Evolutionary conservation across 2,888 invertebrate species (phyloP).

Genomic region (Nomada ferruginata): DNA sequence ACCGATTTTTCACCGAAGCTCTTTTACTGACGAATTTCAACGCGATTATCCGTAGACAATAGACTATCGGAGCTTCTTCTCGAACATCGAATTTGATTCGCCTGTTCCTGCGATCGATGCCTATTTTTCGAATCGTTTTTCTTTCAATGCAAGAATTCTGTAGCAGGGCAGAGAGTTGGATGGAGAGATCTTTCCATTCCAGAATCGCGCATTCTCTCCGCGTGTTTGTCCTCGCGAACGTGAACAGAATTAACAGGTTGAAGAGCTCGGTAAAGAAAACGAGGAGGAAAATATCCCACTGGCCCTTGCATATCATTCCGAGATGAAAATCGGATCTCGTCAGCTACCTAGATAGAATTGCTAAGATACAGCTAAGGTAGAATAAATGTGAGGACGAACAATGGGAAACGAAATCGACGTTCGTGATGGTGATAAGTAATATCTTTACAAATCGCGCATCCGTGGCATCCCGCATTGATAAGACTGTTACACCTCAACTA

Average conservation of each 20-base stretch:
- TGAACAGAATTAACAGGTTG: background rate
- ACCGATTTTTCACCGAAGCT: constrained; percentile 32
- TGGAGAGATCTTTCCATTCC: background rate
- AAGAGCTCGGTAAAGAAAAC: background rate
- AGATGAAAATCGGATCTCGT: constrained; percentile 26
- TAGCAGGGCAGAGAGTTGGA: no score
- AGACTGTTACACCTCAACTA: no score
- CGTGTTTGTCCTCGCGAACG: constrained; percentile 12
- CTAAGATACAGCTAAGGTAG: background rate
- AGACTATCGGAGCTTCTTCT: constrained; percentile 2
- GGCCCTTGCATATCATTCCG: constrained; percentile 23
- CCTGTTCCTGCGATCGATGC: background rate
- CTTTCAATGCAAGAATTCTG: background rate
- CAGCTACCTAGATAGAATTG: background rate
- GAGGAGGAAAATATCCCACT: constrained; percentile 4
- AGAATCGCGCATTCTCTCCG: background rate
- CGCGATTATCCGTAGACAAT: background rate
- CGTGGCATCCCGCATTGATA: no score
- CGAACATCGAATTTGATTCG: background rate
- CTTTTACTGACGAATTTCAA: constrained; percentile 50
- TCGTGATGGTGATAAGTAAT: no score
- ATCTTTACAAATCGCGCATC: no score
- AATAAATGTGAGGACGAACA: background rate
- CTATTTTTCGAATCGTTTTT: background rate
- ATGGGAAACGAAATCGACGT: background rate